Evolutionary conservation across 2,113 vertebrate species (phyloP), one percentile per base, ranked within the genome.

Genomic region (Anguilla rostrata): DNA sequence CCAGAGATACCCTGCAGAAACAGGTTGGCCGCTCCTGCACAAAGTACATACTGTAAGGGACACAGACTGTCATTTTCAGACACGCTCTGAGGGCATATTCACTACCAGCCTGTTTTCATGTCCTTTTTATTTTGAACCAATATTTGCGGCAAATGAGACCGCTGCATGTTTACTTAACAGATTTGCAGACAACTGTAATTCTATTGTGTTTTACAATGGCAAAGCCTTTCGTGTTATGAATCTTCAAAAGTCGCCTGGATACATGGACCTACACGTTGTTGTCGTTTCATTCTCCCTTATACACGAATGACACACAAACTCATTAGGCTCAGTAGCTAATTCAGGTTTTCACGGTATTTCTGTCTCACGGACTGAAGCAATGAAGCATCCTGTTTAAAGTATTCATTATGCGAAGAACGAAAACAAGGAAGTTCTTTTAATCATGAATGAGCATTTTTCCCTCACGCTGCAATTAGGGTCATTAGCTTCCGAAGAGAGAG

Each of bases 371-470:
- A 16, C 9, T 49, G 20, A 82, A 1, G 39, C 26, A 46, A 12
- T n/a, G 81, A 39, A 6, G 26, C 81, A 20, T 46, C 39, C 18
- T 20, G 79, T 41, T 43, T 81, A 22, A 81, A 20, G 79, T 20
- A 53, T 81, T 41, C 39, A 14, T 43, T 12, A 43, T 39, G 39
- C 6, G n/a, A 2, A 75, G 71, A 75, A 75, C 39, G 41, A 81
- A 81, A 81, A 43, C 14, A 26, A 81, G 41, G 79, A 81, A 39
- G n/a, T 12, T 82, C 16, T 82, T 82, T 82, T 82, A 82, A 41
- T 82, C 41, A 82, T 20, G 81, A 82, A 82, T 49, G 20, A 46
- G 43, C 5, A 66, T 82, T 22, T 82, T 82, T 14, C 22, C 12
- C 46, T 53, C 46, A 82, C n/a, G 43, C 81, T 12, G 5, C n/a